Evolutionary conservation across 2,888 invertebrate genomes (phyloP).

Genomic region (Dynastes grantii): DNA sequence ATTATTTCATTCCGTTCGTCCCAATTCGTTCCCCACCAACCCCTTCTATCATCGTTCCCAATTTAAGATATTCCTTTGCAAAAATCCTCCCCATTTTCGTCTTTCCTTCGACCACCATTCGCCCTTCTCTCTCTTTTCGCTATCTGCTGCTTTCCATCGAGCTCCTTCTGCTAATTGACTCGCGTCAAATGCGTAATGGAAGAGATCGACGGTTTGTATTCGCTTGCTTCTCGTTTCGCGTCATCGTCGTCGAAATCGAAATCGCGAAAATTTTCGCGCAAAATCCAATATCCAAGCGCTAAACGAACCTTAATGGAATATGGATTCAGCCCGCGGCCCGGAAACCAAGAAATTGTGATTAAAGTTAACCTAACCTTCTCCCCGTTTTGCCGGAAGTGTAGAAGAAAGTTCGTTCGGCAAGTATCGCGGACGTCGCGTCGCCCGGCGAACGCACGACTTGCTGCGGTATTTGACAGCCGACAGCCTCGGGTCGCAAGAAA

Average conservation of each 20-base stretch:
- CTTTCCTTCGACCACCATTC: background rate
- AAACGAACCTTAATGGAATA: slow-evolving; percentile 54
- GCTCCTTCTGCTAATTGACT: slow-evolving; percentile 36
- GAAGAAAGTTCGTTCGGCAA: background rate
- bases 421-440: background rate
- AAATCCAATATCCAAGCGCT: slow-evolving; percentile 42
- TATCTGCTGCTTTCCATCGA: background rate
- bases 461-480: slow-evolving; percentile 61
- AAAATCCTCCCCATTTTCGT: slow-evolving; percentile 4
- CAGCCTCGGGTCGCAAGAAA: slow-evolving; percentile 62
- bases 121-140: background rate
- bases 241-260: background rate
- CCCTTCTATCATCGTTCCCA: background rate
- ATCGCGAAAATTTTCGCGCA: slow-evolving; percentile 40
- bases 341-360: slow-evolving; percentile 59
- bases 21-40: background rate
- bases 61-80: slow-evolving; percentile 11
- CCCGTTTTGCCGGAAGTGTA: background rate
- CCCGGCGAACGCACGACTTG: slow-evolving; percentile 53
- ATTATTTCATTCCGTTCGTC: background rate
- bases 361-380: slow-evolving; percentile 57
- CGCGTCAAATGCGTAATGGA: slow-evolving; percentile 28
- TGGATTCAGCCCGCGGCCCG: slow-evolving; percentile 50
- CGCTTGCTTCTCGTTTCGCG: background rate
- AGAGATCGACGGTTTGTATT: background rate